A percentile compares a stretch with the other conserved stretches of the same genome.
Evolutionary conservation across 2,888 invertebrate genomes (phyloP).

Genomic region (Rhamnusium bicolor): DNA sequence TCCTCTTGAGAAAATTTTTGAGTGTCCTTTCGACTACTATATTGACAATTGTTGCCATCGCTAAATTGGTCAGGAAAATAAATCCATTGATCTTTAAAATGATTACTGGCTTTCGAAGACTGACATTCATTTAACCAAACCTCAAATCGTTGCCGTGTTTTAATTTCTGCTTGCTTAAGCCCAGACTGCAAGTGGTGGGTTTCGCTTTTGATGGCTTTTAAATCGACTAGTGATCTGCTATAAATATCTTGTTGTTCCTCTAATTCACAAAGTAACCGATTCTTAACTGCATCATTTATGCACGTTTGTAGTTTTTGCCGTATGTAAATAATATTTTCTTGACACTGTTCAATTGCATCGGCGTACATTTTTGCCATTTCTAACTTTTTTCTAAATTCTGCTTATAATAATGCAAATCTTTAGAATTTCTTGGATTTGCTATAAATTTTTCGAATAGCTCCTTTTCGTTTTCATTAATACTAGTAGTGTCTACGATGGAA

Average conservation of each 20-base stretch:
- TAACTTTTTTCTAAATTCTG: slow-evolving; percentile 57
- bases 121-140: slow-evolving; percentile 32
- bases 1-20: not conserved
- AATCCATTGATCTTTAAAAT: not conserved
- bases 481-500: not conserved
- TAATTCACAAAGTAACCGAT: slow-evolving; percentile 53
- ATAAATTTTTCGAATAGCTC: slow-evolving; percentile 37
- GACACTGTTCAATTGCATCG: slow-evolving; percentile 60
- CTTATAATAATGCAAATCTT: slow-evolving; percentile 46
- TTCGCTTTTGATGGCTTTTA: slow-evolving; percentile 63
- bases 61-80: not conserved
- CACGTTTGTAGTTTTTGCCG: slow-evolving; percentile 53
- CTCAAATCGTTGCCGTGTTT: slow-evolving; percentile 50
- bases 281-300: slow-evolving; percentile 37
- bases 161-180: slow-evolving; percentile 59
- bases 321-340: slow-evolving; percentile 61
- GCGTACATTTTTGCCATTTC: slow-evolving; percentile 59
- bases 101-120: not conserved
- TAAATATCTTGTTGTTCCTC: slow-evolving; percentile 63
- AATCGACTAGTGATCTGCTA: slow-evolving; percentile 56
- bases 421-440: slow-evolving; percentile 27
- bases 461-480: slow-evolving; percentile 4
- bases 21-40: not conserved
- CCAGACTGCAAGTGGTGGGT: slow-evolving; percentile 61
- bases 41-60: not conserved